Evolutionary conservation across 2,113 vertebrate species (phyloP), one percentile per base, ranked within the genome.

Genomic region (Mesembrinibis cayennensis): DNA sequence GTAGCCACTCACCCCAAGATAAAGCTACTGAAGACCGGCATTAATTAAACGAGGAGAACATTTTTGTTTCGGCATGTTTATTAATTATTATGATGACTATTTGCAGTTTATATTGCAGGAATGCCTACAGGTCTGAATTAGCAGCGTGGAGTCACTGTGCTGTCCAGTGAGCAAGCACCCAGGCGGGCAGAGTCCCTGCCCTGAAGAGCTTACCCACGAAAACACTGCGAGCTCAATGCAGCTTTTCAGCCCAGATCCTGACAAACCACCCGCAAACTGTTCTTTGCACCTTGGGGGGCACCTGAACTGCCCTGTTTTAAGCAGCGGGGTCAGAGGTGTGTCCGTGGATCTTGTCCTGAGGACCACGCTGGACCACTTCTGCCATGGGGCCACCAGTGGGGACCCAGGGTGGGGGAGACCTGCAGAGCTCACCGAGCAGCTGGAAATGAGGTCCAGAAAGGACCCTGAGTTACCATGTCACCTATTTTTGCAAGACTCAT

Each of bases 21-120:
- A 94, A 96, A 97, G 79, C 82, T 90, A n/a, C 59, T 86, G 82
- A 80, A 89, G 80, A 79, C 47, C 3, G 0, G 52, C 1, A 9
- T 87, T 97, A 95, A 96, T 96, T 92, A 96, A 89, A 92, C 2
- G 7, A 55, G 61, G 59, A 73, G 80, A 95, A 56, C 4, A 1
- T 74, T 82, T 96, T 90, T 96, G 97, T 94, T 96, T 74, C 17
- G 0, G 77, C 96, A 95, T 94, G 97, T 58, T 96, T 92, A 96
- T 94, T 97, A 95, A 96, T 97, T 95, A 66, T 52, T 63, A 76
- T 91, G 90, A 93, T 95, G 97, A 69, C 83, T 96, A 32, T 85
- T 91, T 10, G 2, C 70, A 78, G 69, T 84, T 95, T 93, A 92
- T 74, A 49, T 61, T 92, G 86, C 71, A 79, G 62, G 69, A 72